Conservation (phyloP, 1,140 invertebrate genomes). For the Dreissena rostriformis region DNA sequence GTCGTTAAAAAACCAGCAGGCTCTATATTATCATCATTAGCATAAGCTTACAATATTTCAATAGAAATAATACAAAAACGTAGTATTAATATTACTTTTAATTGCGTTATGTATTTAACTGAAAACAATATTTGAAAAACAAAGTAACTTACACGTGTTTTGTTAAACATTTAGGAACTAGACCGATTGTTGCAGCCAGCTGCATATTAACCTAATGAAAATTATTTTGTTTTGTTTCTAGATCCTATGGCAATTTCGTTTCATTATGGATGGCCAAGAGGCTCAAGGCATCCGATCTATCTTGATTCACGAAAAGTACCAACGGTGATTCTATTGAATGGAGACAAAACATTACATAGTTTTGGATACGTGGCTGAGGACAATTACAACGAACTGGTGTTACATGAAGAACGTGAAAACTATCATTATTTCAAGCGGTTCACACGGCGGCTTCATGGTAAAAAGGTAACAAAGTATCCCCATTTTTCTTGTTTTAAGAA, state of each 20-base stretch:
- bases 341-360: slow-evolving; percentile 48
- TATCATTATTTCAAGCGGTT: slow-evolving; percentile 50
- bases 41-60: no score
- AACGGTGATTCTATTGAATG: slow-evolving; percentile 36
- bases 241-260: slow-evolving; percentile 40
- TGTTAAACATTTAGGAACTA: no score
- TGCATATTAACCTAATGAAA: no score
- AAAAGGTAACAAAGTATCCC: slow-evolving; percentile 20
- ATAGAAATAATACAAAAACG: no score
- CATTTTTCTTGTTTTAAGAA: no score
- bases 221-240: not conserved
- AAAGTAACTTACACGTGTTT: no score
- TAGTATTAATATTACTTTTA: no score
- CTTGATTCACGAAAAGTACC: slow-evolving; percentile 39
- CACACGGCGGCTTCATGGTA: slow-evolving; percentile 36
- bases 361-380: slow-evolving; percentile 57
- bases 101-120: no score
- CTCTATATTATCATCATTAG: no score
- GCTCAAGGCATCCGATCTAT: not conserved
- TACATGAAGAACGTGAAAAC: slow-evolving; percentile 43
- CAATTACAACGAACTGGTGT: slow-evolving; percentile 37
- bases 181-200: no score
- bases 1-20: no score
- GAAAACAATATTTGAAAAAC: no score
- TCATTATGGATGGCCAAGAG: slow-evolving; percentile 40